Percentiles rank a stretch among this genome's conserved stretches.
These are phyloP conservation scores for Zootermopsis nevadensis DNA, from an alignment of 2,888 invertebrate genomes.

Conservation along the genomic window DNA sequence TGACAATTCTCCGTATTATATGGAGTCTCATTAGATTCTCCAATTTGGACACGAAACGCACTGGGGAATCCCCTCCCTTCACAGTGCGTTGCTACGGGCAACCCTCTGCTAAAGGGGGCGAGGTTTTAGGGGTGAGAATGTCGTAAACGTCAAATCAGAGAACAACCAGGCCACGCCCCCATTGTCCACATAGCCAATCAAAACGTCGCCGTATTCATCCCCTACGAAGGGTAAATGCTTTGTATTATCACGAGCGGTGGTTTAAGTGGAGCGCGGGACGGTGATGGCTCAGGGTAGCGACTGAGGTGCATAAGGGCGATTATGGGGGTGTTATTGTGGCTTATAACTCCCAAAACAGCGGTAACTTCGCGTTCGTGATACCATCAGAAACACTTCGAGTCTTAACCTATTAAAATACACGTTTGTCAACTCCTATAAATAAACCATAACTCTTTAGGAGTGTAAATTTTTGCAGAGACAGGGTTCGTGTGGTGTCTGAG, in stretches of 20 bases:
- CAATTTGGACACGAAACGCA: conserved; percentile 7
- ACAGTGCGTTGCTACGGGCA: conserved; percentile 34
- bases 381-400: too few relatives aligned
- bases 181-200: conserved; percentile 5
- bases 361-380: too few relatives aligned
- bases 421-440: too few relatives aligned
- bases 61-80: background rate
- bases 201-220: background rate
- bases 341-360: background rate
- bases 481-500: too few relatives aligned
- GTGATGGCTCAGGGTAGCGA: background rate
- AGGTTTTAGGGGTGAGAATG: conserved; percentile 14
- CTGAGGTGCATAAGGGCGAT: background rate
- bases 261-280: background rate
- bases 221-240: background rate
- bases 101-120: background rate
- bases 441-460: too few relatives aligned
- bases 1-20: conserved; percentile 16
- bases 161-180: background rate
- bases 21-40: conserved; percentile 32
- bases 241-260: background rate
- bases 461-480: too few relatives aligned
- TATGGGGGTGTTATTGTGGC: conserved; percentile 21
- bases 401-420: too few relatives aligned
- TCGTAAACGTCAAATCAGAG: background rate